Evolutionary conservation across 2,797 vertebrate species (phyloP).

Genomic region (Mormyrops boulengeri): DNA sequence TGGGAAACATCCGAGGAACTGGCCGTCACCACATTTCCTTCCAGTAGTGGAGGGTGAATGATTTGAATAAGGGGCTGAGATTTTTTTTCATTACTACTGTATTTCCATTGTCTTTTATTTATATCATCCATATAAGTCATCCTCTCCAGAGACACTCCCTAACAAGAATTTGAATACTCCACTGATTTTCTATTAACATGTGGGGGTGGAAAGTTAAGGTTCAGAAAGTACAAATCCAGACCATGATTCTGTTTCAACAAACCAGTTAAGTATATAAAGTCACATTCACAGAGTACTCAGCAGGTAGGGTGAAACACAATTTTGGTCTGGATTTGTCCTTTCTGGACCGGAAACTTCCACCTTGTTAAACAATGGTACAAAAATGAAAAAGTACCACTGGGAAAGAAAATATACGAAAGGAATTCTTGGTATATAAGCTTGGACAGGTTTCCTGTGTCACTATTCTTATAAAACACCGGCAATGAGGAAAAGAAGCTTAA

Average conservation of each 20-base stretch:
- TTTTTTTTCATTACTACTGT: slow-evolving; percentile 1
- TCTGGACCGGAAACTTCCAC: neutral
- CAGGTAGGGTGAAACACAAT: neutral
- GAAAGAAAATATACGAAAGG: slow-evolving; percentile 30
- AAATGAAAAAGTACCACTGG: slow-evolving; percentile 38
- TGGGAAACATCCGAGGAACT: neutral
- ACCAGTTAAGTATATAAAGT: neutral
- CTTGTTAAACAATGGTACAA: slow-evolving; percentile 34
- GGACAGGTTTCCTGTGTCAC: slow-evolving; percentile 34
- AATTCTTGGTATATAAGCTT: neutral
- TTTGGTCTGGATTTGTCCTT: neutral
- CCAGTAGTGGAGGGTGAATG: neutral
- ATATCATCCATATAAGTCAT: neutral
- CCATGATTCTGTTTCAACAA: neutral
- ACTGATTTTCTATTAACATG: neutral
- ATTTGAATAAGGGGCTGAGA: neutral
- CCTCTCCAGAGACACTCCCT: neutral
- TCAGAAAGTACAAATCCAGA: neutral
- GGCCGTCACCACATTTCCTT: neutral
- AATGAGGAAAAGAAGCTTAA: slow-evolving; percentile 32
- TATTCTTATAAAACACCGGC: slow-evolving; percentile 34
- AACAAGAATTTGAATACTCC: neutral
- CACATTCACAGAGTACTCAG: neutral
- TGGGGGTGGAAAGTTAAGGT: neutral
- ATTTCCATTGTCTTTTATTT: neutral